phyloP scores from a whole-genome alignment of 2,113 vertebrate species.

The Synodontis membranacea region DNA sequence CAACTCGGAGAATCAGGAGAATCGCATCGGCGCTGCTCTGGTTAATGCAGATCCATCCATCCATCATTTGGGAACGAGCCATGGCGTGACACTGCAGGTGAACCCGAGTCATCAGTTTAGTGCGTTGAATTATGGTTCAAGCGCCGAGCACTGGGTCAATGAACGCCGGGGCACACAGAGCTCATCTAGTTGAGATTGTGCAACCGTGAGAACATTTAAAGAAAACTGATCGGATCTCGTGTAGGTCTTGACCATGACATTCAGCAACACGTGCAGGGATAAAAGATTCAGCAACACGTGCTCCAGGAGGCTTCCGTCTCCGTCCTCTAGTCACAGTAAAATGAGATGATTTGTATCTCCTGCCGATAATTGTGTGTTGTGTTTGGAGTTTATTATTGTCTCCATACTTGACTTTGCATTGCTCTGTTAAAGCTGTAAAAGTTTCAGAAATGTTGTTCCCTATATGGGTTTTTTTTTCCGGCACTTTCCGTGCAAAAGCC shows the following conservation, averaged over 20 bases:
- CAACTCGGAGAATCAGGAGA: not conserved
- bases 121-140: not conserved
- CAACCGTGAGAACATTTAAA: not conserved
- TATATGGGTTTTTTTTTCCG: not conserved
- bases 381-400: too few relatives aligned
- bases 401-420: not conserved
- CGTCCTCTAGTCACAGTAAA: not conserved
- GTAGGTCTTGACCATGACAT: not conserved
- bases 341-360: not conserved
- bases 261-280: not conserved
- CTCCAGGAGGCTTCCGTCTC: not conserved
- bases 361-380: not conserved
- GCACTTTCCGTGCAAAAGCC: not conserved
- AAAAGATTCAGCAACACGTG: too few relatives aligned
- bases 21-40: not conserved
- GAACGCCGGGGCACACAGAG: not conserved
- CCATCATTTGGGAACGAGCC: not conserved
- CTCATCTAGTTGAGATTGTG: not conserved
- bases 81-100: conserved; percentile 1
- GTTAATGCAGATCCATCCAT: too few relatives aligned
- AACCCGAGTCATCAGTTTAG: not conserved
- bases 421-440: not conserved
- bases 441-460: not conserved
- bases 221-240: not conserved
- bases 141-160: not conserved